phyloP scores from a whole-genome alignment of 2,888 invertebrate genomes.

The Auanema sp. region DNA sequence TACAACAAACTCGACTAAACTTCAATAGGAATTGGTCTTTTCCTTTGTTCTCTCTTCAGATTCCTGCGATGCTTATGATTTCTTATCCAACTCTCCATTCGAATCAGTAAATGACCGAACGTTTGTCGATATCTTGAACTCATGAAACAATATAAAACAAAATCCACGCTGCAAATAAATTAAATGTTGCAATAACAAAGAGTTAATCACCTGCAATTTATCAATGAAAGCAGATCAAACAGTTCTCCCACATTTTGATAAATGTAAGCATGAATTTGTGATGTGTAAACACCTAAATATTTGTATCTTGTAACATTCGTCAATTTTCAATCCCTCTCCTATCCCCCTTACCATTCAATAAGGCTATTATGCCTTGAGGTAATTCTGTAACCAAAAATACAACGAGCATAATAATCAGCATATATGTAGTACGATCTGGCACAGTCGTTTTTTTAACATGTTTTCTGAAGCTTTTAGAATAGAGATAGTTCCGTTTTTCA shows the following conservation, averaged over 20 bases:
- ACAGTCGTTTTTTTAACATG: conserved; percentile 55
- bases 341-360: conserved; percentile 39
- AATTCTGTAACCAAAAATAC: conserved; percentile 54
- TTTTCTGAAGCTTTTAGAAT: conserved; percentile 52
- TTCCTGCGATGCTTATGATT: conserved; percentile 34
- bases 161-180: conserved; percentile 42
- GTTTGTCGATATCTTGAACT: conserved; percentile 53
- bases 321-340: neutral
- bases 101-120: conserved; percentile 48
- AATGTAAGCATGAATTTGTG: conserved; percentile 48
- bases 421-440: conserved; percentile 51
- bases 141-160: conserved; percentile 53
- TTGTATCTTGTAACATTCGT: neutral
- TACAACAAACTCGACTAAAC: neutral
- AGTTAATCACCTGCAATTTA: conserved; percentile 44
- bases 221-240: conserved; percentile 50
- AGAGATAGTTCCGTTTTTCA: conserved; percentile 57
- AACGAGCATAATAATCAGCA: conserved; percentile 49
- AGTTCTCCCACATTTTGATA: conserved; percentile 50
- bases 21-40: conserved; percentile 20
- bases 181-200: neutral
- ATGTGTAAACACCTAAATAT: conserved; percentile 40
- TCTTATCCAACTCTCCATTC: conserved; percentile 49
- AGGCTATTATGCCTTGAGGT: conserved; percentile 51
- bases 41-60: conserved; percentile 31